Evolutionary conservation across 2,113 vertebrate species (phyloP), one percentile per base, ranked within the genome.

Genomic region (Cottus gobio): DNA sequence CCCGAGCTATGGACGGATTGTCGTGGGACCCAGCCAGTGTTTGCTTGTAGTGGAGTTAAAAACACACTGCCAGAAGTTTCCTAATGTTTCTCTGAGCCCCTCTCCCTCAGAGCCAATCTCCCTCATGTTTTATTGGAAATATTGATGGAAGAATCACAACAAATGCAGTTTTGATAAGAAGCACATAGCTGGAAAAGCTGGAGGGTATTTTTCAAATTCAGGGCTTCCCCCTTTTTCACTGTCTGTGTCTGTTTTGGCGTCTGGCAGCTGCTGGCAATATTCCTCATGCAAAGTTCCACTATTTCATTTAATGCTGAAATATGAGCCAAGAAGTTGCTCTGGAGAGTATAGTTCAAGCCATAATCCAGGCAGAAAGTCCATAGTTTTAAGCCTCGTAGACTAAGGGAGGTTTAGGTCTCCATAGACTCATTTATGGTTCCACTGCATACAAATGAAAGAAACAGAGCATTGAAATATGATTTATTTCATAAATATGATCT

Each of bases 131-230:
- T 82, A 85, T 89, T 9, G 52, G 85, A 90, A 90, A 90, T 88
- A 83, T 85, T 88, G 85, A 92, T 75, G 84, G 63, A 66, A 79
- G 73, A 90, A 78, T 68, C 36, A 62, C 87, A 91, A 91, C 80
- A 89, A 89, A 91, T 82, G 82, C 83, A 62, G 61, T 87, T 90
- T 91, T 90, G 84, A 90, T 87, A 79, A 87, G 68, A 90, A 90
- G 86, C 87, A 90, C 86, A 86, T 72, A 57, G 71, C 80, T 90
- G 85, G 90, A 84, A 87, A 87, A 83, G 76, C 66, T 61, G 6
- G 5, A 60, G 69, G 77, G 79, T 89, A 73, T 91, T 90, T 90
- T 90, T 92, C 77, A 87, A 82, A 89, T 80, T 71, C 80, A 90
- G 92, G 90, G 92, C 79, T 91, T 92, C 85, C 92, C 91, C 81